A percentile compares a stretch with the other conserved stretches of the same genome.
Evolutionary conservation across 1,140 invertebrate species (phyloP).

Genomic region (Apis laboriosa): DNA sequence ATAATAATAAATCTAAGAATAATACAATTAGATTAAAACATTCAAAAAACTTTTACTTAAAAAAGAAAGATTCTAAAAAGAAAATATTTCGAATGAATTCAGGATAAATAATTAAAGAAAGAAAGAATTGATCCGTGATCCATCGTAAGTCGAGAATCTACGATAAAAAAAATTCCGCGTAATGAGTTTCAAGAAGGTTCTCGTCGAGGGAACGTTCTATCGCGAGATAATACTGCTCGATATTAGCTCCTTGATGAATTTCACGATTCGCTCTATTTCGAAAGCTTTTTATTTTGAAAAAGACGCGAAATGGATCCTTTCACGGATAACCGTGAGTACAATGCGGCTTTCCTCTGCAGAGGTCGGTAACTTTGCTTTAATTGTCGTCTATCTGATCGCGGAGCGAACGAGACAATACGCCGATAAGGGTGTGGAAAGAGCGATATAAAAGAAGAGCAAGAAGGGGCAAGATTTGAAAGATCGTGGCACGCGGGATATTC

Average conservation of each 20-base stretch:
- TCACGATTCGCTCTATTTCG: slow-evolving; percentile 23
- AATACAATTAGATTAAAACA: no score
- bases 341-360: slow-evolving; percentile 49
- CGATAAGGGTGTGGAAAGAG: slow-evolving; percentile 38
- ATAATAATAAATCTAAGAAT: no score
- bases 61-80: no score
- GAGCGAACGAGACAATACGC: slow-evolving; percentile 20
- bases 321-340: slow-evolving; percentile 20
- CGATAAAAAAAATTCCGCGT: neutral
- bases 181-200: neutral
- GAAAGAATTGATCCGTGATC: neutral
- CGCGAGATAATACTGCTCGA: slow-evolving; percentile 17
- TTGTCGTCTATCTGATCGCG: slow-evolving; percentile 33
- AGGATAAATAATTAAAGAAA: neutral
- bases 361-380: slow-evolving; percentile 16
- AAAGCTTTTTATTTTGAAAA: slow-evolving; percentile 29
- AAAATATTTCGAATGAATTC: no score
- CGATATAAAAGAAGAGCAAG: neutral
- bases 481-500: neutral
- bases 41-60: no score
- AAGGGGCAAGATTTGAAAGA: neutral
- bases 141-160: neutral
- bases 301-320: slow-evolving; percentile 23
- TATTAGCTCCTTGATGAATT: slow-evolving; percentile 33
- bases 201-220: neutral